Evolutionary conservation across 2,888 invertebrate genomes (phyloP).

Genomic region (Gymnoscelis rufifasciata): DNA sequence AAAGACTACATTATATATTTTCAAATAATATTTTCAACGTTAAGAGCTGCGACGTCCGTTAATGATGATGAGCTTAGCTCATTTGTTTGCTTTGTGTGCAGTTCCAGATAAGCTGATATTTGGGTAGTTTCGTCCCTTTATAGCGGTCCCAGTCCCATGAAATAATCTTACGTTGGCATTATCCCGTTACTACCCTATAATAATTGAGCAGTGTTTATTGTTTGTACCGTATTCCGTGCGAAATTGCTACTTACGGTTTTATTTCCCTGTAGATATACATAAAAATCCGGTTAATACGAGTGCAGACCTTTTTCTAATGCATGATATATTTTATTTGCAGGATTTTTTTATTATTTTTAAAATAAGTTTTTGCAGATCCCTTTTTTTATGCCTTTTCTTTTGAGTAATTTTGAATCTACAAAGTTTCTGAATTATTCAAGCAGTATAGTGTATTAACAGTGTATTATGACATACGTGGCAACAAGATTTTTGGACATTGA

Average conservation of each 20-base stretch:
- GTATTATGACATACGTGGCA: no score
- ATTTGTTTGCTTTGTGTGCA: not conserved
- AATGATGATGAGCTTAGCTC: slow-evolving; percentile 14
- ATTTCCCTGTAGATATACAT: not conserved
- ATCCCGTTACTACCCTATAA: slow-evolving; percentile 8
- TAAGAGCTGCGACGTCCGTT: no score
- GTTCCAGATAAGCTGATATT: slow-evolving; percentile 23
- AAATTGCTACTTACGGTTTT: slow-evolving; percentile 1
- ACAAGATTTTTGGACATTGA: no score
- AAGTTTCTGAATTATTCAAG: no score
- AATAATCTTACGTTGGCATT: slow-evolving; percentile 26
- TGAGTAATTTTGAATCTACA: no score
- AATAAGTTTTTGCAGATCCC: no score
- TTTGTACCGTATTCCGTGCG: not conserved
- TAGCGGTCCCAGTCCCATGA: slow-evolving; percentile 23
- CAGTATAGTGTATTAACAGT: no score
- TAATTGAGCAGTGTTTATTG: slow-evolving; percentile 3
- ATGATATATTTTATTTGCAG: not conserved
- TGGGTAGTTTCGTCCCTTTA: slow-evolving; percentile 25
- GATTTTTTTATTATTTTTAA: no score
- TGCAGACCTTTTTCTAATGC: not conserved
- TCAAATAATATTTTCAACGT: no score
- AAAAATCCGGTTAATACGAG: not conserved
- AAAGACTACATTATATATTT: no score
- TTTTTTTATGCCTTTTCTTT: no score